These are phyloP conservation scores for Callocephalon fimbriatum DNA, from an alignment of 2,113 vertebrate species.

Conservation along the genomic window DNA sequence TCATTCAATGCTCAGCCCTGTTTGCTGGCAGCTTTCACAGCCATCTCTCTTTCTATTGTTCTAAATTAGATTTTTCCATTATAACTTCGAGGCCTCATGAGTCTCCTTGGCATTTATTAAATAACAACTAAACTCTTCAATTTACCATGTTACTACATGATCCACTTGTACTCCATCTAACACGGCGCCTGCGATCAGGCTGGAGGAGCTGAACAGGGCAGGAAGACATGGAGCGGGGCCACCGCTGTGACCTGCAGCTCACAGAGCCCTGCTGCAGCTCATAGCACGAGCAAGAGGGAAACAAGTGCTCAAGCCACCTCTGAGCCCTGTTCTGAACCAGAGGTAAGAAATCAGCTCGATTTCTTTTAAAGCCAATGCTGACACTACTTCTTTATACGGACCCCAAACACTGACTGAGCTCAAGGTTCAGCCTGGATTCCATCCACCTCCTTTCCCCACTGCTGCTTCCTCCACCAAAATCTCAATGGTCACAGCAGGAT, in stretches of 20 bases:
- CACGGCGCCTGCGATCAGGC: background rate
- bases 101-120: constrained; percentile 67
- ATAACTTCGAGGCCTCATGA: constrained; percentile 47
- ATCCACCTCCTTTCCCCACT: background rate
- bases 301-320: background rate
- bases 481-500: background rate
- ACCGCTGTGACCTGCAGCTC: background rate
- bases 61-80: constrained; percentile 64
- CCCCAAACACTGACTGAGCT: background rate
- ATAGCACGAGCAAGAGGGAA: accelerated
- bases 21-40: constrained; percentile 7
- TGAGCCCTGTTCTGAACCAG: background rate
- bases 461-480: accelerated
- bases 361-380: background rate
- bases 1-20: background rate
- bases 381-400: background rate
- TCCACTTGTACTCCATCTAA: background rate
- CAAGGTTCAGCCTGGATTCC: background rate
- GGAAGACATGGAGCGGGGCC: background rate
- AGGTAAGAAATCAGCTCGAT: background rate
- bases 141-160: constrained; percentile 25
- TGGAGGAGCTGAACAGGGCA: background rate
- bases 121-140: constrained; percentile 56
- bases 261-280: background rate
- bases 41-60: background rate